Evolutionary conservation across 2,113 vertebrate species (phyloP).

Genomic region (Tympanuchus pallidicinctus): DNA sequence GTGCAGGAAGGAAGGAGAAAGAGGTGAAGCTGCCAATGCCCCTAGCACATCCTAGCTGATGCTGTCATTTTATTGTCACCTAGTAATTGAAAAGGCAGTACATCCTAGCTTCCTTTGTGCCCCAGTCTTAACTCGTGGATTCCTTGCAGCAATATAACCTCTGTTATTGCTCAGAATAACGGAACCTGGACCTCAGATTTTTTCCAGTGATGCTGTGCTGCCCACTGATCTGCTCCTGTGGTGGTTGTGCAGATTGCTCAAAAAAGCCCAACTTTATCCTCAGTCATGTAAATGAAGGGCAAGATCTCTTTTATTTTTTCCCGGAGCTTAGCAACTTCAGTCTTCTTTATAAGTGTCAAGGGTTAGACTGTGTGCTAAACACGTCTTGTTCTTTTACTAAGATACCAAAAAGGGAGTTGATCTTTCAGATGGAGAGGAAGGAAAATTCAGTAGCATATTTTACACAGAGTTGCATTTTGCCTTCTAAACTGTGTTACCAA

Average conservation of each 20-base stretch:
- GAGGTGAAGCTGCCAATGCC: rapidly evolving
- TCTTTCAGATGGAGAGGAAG: background rate
- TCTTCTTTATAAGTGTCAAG: background rate
- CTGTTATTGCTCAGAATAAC: background rate
- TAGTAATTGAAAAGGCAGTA: rapidly evolving
- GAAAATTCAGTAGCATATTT: background rate
- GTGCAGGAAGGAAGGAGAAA: background rate
- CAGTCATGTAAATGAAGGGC: background rate
- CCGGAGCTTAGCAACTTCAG: background rate
- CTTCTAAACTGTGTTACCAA: background rate
- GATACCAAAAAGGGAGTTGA: background rate
- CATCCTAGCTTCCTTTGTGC: background rate
- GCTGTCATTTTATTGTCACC: rapidly evolving
- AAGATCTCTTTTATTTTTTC: background rate
- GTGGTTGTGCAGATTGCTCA: background rate
- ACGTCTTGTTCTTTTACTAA: background rate
- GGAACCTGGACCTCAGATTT: background rate
- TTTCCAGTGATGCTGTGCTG: background rate
- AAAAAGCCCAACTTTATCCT: background rate
- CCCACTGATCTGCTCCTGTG: no score
- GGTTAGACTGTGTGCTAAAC: background rate
- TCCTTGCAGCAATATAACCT: background rate
- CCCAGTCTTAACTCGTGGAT: background rate
- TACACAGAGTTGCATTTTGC: background rate
- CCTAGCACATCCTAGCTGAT: background rate